Evolutionary conservation across 1,140 invertebrate genomes (phyloP), one percentile per base, ranked within the genome.

Genomic region (Drosophila lini): DNA sequence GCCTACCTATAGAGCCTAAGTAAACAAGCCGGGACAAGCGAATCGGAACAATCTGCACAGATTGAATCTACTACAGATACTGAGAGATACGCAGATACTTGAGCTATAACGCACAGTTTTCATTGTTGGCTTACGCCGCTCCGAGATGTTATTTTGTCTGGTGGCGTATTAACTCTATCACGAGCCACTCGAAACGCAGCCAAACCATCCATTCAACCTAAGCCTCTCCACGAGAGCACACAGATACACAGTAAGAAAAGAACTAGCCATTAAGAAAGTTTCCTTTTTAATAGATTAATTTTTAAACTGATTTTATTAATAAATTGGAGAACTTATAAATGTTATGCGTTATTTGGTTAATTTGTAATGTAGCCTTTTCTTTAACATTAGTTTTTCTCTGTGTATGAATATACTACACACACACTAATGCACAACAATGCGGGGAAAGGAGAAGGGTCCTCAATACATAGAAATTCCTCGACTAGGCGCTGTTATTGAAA

Each of bases 401-500:
- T 10, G 32, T 38, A 32, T 10, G 13, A 11, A 9, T 36, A 6
- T 28, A 28, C 11, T 45, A 22, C 15, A 36, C 52, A 36, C 52
- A 38, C 19, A 36, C 52, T 36, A 19, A 34, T n/a, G 38, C 40
- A 34, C 25, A 58, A 32, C 31, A 34, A 40, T 22, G 44, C 15
- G 19, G 25, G 31, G 22, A 47, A 10, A 7, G 15, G 57, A 47
- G 16, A 50, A 28, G 22, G n/a, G 36, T 42, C 58, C 36, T 68
- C 64, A 70, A 69, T 69, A 48, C 60, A 48, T 64, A 69, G 52
- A 58, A 70, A 57, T 70, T 50, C 28, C 65, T 71, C 31, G 68
- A 42, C 59, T 70, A 78, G 55, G 52, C 38, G 68, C 40, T 48
- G 75, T 63, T 59, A 78, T 74, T 63, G 58, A 75, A 81, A 79